Conservation (phyloP, 2,888 invertebrate species). For the Tyria jacobaeae region DNA sequence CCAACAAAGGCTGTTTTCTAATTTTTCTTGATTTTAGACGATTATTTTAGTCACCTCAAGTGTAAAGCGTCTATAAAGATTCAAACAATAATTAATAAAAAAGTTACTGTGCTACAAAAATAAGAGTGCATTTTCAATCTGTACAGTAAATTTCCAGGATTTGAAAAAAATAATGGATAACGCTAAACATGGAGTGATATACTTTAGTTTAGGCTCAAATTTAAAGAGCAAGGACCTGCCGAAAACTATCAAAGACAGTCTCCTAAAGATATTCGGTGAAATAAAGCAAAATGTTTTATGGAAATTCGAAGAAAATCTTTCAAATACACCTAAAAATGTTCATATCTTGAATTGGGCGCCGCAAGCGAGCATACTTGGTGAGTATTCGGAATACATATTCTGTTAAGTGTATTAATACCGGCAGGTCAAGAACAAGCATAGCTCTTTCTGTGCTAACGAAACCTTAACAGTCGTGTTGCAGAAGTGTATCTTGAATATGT, state of each 20-base stretch:
- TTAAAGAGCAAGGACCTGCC: conserved; percentile 68
- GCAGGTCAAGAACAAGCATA: too few species aligned
- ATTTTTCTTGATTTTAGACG: too few species aligned
- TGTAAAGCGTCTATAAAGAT: too few species aligned
- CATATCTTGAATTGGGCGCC: conserved; percentile 74
- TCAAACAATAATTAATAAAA: too few species aligned
- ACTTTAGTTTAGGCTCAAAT: conserved; percentile 80
- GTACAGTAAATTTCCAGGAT: conserved; percentile 50
- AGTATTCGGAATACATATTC: conserved; percentile 12
- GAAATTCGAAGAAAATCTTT: conserved; percentile 71
- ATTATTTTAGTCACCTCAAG: too few species aligned
- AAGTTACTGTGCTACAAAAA: too few species aligned
- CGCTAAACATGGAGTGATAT: conserved; percentile 74
- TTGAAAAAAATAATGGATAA: conserved; percentile 70
- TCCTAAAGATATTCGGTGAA: conserved; percentile 68
- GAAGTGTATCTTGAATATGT: too few species aligned
- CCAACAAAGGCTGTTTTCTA: too few species aligned
- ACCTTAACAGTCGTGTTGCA: too few species aligned
- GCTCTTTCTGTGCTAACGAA: too few species aligned
- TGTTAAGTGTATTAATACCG: too few species aligned
- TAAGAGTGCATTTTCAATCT: too few species aligned
- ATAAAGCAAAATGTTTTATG: conserved; percentile 79
- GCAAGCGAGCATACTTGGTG: conserved; percentile 47
- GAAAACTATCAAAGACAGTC: conserved; percentile 52
- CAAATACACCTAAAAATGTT: conserved; percentile 69